Evolutionary conservation across 2,797 vertebrate species (phyloP).

Genomic region (Pyrocephalus nanus): DNA sequence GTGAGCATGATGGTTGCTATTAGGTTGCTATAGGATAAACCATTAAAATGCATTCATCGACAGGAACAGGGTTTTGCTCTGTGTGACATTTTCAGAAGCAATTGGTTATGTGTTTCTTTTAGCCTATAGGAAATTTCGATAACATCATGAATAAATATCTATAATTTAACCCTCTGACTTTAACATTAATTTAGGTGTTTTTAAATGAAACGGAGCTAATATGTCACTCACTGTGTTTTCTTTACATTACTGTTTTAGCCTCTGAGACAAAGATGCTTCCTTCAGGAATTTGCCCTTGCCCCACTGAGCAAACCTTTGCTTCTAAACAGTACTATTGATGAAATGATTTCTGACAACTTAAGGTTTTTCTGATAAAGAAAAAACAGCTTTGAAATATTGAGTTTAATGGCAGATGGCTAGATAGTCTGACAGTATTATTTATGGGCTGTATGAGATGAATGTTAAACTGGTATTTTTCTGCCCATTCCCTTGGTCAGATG

Average conservation of each 20-base stretch:
- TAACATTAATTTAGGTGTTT: background rate
- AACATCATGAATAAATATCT: background rate
- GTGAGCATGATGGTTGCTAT: background rate
- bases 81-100: background rate
- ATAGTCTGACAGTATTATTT: constrained; percentile 28
- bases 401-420: background rate
- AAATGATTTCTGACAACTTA: background rate
- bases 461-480: constrained; percentile 42
- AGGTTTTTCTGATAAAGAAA: background rate
- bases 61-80: background rate
- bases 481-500: background rate
- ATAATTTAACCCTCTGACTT: background rate
- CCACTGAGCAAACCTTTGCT: background rate
- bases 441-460: constrained; percentile 17
- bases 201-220: background rate
- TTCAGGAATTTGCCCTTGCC: background rate
- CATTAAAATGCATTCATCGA: background rate
- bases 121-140: background rate
- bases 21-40: background rate
- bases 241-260: background rate
- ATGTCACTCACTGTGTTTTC: background rate
- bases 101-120: background rate
- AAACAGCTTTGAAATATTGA: constrained; percentile 12
- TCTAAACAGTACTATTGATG: background rate
- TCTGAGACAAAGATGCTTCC: background rate